phyloP scores from a whole-genome alignment of 2,888 invertebrate genomes.

The Rotaria macrura region DNA sequence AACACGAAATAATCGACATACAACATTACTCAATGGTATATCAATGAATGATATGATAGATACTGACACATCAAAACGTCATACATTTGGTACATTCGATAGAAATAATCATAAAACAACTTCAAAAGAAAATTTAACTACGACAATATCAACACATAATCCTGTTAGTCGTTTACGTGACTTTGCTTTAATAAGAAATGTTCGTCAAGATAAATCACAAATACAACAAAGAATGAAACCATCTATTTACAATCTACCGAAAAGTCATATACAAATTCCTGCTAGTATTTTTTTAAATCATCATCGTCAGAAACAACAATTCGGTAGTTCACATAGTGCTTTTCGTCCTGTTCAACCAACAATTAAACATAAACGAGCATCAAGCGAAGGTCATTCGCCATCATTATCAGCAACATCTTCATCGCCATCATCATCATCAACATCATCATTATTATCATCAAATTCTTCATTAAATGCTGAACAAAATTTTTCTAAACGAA shows the following conservation, averaged over 20 bases:
- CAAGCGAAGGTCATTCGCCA: conserved; percentile 9
- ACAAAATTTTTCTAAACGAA: neutral
- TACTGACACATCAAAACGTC: neutral
- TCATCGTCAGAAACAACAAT: neutral
- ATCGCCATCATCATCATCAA: neutral
- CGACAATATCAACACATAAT: too few species aligned
- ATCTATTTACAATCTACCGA: neutral
- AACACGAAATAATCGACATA: neutral
- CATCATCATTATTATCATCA: neutral
- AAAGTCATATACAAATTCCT: conserved; percentile 12
- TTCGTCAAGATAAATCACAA: neutral
- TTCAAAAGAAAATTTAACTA: neutral
- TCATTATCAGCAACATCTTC: neutral
- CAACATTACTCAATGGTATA: neutral
- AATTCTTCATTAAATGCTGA: neutral
- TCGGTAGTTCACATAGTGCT: conserved; percentile 1
- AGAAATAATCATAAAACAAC: neutral
- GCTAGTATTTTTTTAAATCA: neutral
- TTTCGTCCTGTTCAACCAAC: conserved; percentile 13
- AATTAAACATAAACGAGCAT: neutral
- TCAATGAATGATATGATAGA: neutral
- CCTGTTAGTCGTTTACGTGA: neutral
- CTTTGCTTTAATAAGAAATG: neutral
- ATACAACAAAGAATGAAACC: neutral
- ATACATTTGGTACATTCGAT: neutral